A percentile compares a stretch with the other conserved stretches of the same genome.
Conservation (phyloP, 2,113 vertebrate species). For the Marmota monax region DNA sequence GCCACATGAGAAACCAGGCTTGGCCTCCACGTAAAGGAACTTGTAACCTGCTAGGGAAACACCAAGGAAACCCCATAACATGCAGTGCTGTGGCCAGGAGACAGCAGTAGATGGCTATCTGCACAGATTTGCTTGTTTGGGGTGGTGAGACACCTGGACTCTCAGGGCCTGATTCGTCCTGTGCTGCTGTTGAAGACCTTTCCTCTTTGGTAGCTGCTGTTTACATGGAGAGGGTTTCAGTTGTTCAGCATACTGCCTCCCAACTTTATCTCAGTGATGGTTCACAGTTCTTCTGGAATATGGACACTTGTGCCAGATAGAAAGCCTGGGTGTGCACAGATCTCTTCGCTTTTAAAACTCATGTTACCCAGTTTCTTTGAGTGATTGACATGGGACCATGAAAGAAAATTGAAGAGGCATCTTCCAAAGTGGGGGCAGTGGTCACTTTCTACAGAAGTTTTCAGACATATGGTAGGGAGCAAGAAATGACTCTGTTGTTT, state of each 20-base stretch:
- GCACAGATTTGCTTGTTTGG: not conserved
- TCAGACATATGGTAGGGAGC: too few species aligned
- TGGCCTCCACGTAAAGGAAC: not conserved
- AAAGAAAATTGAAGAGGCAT: not conserved
- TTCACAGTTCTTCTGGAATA: not conserved
- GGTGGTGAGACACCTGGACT: not conserved
- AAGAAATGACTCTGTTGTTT: not conserved
- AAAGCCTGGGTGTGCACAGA: not conserved
- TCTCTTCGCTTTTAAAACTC: not conserved
- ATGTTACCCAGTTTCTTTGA: not conserved
- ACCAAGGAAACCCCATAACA: not conserved
- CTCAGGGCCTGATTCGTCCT: not conserved
- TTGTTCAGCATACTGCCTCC: not conserved
- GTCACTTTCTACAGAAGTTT: not conserved
- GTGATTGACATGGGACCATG: not conserved
- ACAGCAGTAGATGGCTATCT: not conserved
- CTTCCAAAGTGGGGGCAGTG: not conserved
- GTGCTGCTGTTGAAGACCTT: too few species aligned
- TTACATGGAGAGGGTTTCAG: not conserved
- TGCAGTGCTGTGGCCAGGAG: not conserved
- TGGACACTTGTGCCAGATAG: not conserved
- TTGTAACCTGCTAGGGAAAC: too few species aligned
- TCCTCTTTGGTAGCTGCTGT: not conserved
- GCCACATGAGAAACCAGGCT: not conserved
- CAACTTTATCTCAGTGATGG: fast-evolving